These are phyloP conservation scores for Neoascia interrupta DNA, from an alignment of 2,888 invertebrate species.

Conservation along the genomic window DNA sequence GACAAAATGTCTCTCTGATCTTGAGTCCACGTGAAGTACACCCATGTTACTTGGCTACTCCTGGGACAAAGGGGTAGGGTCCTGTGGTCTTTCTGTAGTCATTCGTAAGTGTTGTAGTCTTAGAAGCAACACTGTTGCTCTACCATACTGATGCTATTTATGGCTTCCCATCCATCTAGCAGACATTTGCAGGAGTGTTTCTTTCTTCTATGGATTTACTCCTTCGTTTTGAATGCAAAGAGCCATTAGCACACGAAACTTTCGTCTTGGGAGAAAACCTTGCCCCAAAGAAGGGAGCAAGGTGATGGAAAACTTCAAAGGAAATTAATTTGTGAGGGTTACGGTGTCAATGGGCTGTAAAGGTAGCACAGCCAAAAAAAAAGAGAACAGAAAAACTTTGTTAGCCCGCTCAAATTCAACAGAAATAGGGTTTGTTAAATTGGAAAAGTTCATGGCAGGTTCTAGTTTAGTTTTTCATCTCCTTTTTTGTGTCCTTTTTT, in stretches of 20 bases:
- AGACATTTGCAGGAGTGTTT: slow-evolving; percentile 3
- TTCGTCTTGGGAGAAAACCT: slow-evolving; percentile 8
- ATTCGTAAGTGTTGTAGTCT: no score
- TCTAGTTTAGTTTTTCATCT: not conserved
- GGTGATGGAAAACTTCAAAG: slow-evolving; percentile 54
- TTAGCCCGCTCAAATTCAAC: slow-evolving; percentile 46
- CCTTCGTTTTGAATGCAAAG: slow-evolving; percentile 50
- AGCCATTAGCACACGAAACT: slow-evolving; percentile 60
- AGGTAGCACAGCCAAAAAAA: slow-evolving; percentile 8
- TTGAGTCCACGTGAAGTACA: not conserved
- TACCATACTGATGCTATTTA: slow-evolving; percentile 50
- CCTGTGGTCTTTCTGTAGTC: not conserved
- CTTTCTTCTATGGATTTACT: slow-evolving; percentile 10
- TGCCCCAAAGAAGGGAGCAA: no score
- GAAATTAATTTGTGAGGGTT: slow-evolving; percentile 67
- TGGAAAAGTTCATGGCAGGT: slow-evolving; percentile 65
- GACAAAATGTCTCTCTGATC: slow-evolving; percentile 10
- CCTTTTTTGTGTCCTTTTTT: slow-evolving; percentile 7
- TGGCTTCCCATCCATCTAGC: slow-evolving; percentile 37
- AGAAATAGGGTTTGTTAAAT: slow-evolving; percentile 66
- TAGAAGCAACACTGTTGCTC: slow-evolving; percentile 29
- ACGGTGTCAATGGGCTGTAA: slow-evolving; percentile 66
- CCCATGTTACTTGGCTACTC: not conserved
- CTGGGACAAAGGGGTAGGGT: not conserved
- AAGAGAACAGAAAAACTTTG: slow-evolving; percentile 41